These are phyloP conservation scores for Speoplatyrhinus poulsoni DNA, from an alignment of 2,113 vertebrate genomes.

Conservation along the genomic window DNA sequence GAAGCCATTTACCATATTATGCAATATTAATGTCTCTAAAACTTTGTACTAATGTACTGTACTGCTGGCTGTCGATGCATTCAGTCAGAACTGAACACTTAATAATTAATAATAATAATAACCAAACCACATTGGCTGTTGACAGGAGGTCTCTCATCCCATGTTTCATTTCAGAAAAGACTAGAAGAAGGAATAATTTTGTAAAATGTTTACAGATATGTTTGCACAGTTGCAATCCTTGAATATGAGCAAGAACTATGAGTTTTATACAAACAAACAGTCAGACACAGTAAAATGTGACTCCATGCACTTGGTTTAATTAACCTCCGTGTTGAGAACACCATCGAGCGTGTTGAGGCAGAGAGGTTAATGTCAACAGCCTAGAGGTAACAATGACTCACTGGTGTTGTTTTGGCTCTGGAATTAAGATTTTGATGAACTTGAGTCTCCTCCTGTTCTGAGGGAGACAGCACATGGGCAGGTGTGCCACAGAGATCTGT, in stretches of 20 bases:
- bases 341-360: slow-evolving; percentile 72
- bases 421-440: slow-evolving; percentile 43
- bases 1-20: too few relatives aligned
- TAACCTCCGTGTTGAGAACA: slow-evolving; percentile 63
- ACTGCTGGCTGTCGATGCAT: too few relatives aligned
- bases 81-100: too few relatives aligned
- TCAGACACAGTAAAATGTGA: slow-evolving; percentile 42
- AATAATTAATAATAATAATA: too few relatives aligned
- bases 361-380: slow-evolving; percentile 66
- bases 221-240: too few relatives aligned
- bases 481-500: slow-evolving; percentile 18
- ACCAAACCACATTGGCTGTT: too few relatives aligned
- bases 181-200: too few relatives aligned
- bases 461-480: slow-evolving; percentile 20
- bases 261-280: neutral
- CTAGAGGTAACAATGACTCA: slow-evolving; percentile 72
- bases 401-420: slow-evolving; percentile 72
- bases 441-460: slow-evolving; percentile 60
- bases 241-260: neutral
- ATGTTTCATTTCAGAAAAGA: too few relatives aligned
- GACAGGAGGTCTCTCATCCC: too few relatives aligned
- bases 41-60: too few relatives aligned
- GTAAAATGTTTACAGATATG: too few relatives aligned
- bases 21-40: too few relatives aligned
- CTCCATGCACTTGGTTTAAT: slow-evolving; percentile 61